Evolutionary conservation across 2,888 invertebrate genomes (phyloP).

Genomic region (Drosophila mimetica): DNA sequence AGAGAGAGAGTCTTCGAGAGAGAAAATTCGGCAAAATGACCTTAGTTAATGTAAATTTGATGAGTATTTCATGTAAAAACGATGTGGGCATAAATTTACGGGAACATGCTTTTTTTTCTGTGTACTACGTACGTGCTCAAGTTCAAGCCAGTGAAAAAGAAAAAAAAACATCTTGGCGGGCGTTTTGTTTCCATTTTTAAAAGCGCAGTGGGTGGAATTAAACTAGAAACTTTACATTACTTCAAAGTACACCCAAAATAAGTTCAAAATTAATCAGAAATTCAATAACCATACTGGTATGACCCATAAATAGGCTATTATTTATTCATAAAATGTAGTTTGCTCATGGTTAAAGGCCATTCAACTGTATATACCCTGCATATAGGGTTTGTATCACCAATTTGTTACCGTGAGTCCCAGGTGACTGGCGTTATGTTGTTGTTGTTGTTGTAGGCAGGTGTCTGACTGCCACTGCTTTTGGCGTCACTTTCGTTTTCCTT

Average conservation of each 20-base stretch:
- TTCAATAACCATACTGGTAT: neutral
- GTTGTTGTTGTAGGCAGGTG: constrained; percentile 53
- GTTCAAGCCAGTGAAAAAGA: constrained; percentile 46
- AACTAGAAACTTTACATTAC: too few species aligned
- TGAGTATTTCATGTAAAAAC: too few species aligned
- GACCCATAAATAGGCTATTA: neutral
- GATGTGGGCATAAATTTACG: too few species aligned
- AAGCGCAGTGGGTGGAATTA: constrained; percentile 32
- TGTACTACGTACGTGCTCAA: constrained; percentile 7
- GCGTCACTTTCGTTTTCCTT: constrained; percentile 61
- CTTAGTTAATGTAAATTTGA: too few species aligned
- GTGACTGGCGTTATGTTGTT: constrained; percentile 26
- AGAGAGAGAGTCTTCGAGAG: too few species aligned
- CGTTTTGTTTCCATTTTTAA: constrained; percentile 54
- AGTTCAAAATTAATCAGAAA: neutral
- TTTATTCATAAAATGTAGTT: neutral
- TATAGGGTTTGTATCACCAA: neutral
- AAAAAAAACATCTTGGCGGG: constrained; percentile 64
- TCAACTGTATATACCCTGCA: too few species aligned
- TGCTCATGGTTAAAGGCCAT: neutral
- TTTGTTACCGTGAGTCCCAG: constrained; percentile 23
- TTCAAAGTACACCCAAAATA: neutral
- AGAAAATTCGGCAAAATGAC: too few species aligned
- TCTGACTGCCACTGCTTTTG: constrained; percentile 51
- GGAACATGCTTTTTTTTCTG: too few species aligned